A percentile compares a stretch with the other conserved stretches of the same genome.
phyloP scores from a whole-genome alignment of 1,140 invertebrate genomes.

The Idris sp. region DNA sequence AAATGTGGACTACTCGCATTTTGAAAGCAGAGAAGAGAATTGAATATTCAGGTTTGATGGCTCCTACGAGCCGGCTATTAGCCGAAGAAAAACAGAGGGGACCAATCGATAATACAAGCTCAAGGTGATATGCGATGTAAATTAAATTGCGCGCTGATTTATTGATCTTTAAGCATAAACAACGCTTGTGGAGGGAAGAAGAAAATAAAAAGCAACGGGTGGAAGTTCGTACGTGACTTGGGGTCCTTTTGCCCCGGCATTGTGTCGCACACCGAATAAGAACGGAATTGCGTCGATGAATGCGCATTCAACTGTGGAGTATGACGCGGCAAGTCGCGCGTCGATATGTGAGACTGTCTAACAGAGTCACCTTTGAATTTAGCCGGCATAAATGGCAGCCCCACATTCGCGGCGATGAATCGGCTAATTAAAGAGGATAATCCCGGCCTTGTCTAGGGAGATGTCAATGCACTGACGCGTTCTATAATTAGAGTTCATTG shows the following conservation, averaged over 20 bases:
- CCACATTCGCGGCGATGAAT: constrained; percentile 44
- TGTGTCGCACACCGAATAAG: constrained; percentile 48
- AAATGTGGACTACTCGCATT: constrained; percentile 25
- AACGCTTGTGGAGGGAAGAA: too few species aligned
- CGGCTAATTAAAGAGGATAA: constrained; percentile 57
- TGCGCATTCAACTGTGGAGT: constrained; percentile 63
- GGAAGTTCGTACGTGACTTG: constrained; percentile 39
- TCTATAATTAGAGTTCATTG: constrained; percentile 55
- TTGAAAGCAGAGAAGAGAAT: constrained; percentile 5
- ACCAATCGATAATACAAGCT: constrained; percentile 10
- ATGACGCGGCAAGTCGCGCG: constrained; percentile 53
- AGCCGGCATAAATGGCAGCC: constrained; percentile 31
- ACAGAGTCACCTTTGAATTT: constrained; percentile 37
- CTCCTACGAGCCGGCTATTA: too few species aligned
- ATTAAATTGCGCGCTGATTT: constrained; percentile 33
- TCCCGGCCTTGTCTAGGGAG: constrained; percentile 39
- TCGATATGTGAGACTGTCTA: constrained; percentile 50
- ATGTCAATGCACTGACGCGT: constrained; percentile 18
- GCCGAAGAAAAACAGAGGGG: constrained; percentile 17
- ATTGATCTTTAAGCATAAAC: constrained; percentile 41
- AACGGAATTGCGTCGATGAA: constrained; percentile 71
- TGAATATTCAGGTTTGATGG: constrained; percentile 36
- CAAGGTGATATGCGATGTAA: constrained; percentile 6
- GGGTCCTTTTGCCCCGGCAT: constrained; percentile 8
- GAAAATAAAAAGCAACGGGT: too few species aligned